These are phyloP conservation scores for Eriosoma lanigerum DNA, from an alignment of 1,140 invertebrate species.

Conservation along the genomic window DNA sequence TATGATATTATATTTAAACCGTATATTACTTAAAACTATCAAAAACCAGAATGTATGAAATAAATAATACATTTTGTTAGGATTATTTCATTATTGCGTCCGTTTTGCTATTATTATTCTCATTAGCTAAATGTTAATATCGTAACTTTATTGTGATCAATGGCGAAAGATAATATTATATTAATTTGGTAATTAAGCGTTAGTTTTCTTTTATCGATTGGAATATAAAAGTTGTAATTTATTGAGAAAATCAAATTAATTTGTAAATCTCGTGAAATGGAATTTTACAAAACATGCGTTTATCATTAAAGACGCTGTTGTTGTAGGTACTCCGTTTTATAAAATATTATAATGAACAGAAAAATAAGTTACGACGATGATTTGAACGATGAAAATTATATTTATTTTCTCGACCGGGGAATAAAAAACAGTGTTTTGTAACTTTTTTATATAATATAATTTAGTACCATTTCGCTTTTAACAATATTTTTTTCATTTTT, in stretches of 20 bases:
- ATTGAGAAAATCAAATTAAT: not conserved
- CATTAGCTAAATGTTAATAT: too few species aligned
- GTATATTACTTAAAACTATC: too few species aligned
- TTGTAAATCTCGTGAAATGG: not conserved
- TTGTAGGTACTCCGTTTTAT: not conserved
- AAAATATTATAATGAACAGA: not conserved
- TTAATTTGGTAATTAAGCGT: too few species aligned
- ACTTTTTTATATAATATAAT: not conserved
- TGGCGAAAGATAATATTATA: too few species aligned
- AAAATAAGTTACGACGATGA: not conserved
- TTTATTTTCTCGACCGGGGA: not conserved
- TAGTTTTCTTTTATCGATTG: too few species aligned
- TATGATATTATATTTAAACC: too few species aligned
- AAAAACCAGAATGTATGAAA: too few species aligned
- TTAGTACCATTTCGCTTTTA: not conserved
- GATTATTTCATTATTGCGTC: too few species aligned
- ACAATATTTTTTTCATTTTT: slow-evolving; percentile 4
- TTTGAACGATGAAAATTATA: not conserved
- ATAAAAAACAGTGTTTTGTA: not conserved
- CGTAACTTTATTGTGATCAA: too few species aligned
- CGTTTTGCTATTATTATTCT: too few species aligned
- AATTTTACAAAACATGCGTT: not conserved
- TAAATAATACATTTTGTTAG: too few species aligned
- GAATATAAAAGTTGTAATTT: not conserved
- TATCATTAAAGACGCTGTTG: not conserved